A percentile compares a stretch with the other conserved stretches of the same genome.
These are phyloP conservation scores for Drosophila neonasuta DNA, from an alignment of 2,888 invertebrate species.

Conservation along the genomic window DNA sequence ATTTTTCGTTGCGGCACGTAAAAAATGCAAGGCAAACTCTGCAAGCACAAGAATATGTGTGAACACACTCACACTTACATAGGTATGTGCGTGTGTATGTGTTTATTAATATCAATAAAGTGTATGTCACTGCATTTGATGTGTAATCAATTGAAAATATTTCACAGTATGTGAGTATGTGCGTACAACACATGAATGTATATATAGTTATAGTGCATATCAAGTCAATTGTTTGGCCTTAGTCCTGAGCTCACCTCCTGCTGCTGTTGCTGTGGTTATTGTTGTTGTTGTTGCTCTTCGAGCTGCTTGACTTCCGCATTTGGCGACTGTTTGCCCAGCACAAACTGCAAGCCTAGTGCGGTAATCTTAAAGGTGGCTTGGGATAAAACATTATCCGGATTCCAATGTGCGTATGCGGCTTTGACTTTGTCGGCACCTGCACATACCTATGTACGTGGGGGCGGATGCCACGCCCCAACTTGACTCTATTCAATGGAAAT, in stretches of 20 bases:
- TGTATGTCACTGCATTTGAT: conserved; percentile 62
- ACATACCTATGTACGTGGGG: not conserved
- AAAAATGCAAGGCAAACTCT: conserved; percentile 65
- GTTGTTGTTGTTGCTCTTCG: conserved; percentile 1
- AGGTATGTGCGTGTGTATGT: conserved; percentile 13
- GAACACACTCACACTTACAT: not conserved
- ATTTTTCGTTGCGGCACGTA: conserved; percentile 69
- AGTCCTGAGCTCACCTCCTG: conserved; percentile 4
- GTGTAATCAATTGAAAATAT: conserved; percentile 72
- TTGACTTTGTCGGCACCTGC: conserved; percentile 57
- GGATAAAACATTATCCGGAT: conserved; percentile 74
- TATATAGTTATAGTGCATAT: conserved; percentile 23
- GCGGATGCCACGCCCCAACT: not conserved
- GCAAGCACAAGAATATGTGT: conserved; percentile 2
- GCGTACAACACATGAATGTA: not conserved
- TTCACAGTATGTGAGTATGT: conserved; percentile 13
- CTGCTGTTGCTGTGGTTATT: conserved; percentile 4
- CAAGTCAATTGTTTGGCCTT: conserved; percentile 52
- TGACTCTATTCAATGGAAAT: conserved; percentile 49
- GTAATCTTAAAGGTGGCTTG: conserved; percentile 62
- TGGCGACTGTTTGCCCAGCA: conserved; percentile 60
- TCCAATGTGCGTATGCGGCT: conserved; percentile 73
- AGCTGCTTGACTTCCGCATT: conserved; percentile 64
- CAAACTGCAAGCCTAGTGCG: conserved; percentile 61
- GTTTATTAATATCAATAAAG: conserved; percentile 35